Base-by-base conservation (phyloP, 2,888 invertebrate genomes). In the Elegia similella region DNA sequence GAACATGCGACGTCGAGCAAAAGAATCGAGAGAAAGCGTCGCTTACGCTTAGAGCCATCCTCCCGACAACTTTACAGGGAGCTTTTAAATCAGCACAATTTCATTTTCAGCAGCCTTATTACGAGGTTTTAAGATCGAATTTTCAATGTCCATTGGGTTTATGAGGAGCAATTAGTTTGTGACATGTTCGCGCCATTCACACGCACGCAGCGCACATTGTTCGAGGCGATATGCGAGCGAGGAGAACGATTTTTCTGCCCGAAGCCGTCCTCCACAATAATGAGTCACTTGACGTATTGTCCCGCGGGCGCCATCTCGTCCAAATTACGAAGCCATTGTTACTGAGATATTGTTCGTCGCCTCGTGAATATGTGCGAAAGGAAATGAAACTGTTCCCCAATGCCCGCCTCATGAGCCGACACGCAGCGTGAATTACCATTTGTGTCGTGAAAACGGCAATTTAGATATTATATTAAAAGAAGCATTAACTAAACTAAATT, bases 301-400 rank as follows among this genome's bases (percentile, higher is more conserved):
- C 86, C 84, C 82, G 78, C 75, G 73, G 79, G 82, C 80, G 76
- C 76, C 80, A 80, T 83, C 81, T 80, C 84, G 78, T 84, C 83
- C 83, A 86, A 88, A 88, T 88, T 85, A 86, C 82, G 80, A 80
- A 82, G 80, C 81, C 76, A 88, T 88, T 88, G 88, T 88, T 84
- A 80, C 75, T 74, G 81, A 82, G 84, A 84, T 85, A 87, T 88
- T 87, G 86, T 88, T 85, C 84, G 78, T 78, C 76, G 80, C 79
- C 72, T 75, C 80, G 79, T 83, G 88, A 85, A 86, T 86, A 86
- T 87, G 85, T 88, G 87, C 81, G 81, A 84, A 76, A 83, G 86
- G 87, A 86, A 88, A 88, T 86, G 83, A 86, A 87, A 86, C 81
- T 80, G 80, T 82, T 78, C 81, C 76, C 80, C 75, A 69, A 78